A percentile compares a stretch with the other conserved stretches of the same genome.
phyloP scores from a whole-genome alignment of 2,113 vertebrate species.

The Mesoclemmys tuberculata region DNA sequence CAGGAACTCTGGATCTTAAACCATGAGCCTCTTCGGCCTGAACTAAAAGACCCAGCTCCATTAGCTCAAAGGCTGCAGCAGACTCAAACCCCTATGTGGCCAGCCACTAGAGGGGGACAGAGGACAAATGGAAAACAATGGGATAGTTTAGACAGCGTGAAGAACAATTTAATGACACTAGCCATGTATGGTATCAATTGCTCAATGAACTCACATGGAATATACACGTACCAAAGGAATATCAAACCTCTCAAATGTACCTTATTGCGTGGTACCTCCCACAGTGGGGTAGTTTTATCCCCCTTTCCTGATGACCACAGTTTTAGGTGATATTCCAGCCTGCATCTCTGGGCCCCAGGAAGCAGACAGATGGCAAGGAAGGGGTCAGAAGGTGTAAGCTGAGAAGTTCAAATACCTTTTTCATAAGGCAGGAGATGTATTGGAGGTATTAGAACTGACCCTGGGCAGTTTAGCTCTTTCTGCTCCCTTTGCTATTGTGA shows the following conservation, averaged over 20 bases:
- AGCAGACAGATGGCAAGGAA: background rate
- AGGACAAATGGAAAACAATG: background rate
- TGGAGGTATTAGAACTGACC: background rate
- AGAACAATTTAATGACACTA: background rate
- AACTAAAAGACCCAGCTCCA: background rate
- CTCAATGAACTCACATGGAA: background rate
- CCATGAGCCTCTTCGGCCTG: background rate
- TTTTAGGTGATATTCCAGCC: background rate
- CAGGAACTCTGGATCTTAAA: background rate
- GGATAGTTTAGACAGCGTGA: background rate
- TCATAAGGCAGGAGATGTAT: too few species aligned
- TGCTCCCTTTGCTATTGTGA: too few species aligned
- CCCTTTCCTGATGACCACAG: background rate
- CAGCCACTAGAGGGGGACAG: background rate
- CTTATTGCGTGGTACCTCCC: background rate
- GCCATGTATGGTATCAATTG: background rate
- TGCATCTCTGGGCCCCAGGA: background rate
- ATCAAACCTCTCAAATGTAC: background rate
- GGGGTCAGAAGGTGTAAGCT: too few species aligned
- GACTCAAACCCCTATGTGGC: background rate
- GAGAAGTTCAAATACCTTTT: too few species aligned
- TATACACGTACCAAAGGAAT: background rate
- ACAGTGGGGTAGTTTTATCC: background rate
- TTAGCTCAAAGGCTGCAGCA: background rate
- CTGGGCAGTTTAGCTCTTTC: background rate